A percentile compares a stretch with the other conserved stretches of the same genome.
Conservation (phyloP, 2,888 invertebrate species). For the Rapana venosa region DNA sequence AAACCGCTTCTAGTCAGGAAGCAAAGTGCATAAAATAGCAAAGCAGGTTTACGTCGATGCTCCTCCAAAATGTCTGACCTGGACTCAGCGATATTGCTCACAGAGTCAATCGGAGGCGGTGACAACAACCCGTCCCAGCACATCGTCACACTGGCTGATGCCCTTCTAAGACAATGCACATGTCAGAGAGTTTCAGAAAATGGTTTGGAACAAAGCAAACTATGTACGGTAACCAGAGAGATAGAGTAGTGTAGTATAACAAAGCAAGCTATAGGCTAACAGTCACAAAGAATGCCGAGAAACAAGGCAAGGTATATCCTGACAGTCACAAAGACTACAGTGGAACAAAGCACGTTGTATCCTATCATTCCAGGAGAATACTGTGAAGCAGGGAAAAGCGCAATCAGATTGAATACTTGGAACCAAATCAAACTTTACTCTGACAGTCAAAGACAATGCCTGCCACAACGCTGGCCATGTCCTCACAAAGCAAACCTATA, state of each 20-base stretch:
- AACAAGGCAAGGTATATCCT: too few relatives aligned
- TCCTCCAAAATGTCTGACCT: slow-evolving; percentile 25
- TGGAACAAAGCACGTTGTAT: too few relatives aligned
- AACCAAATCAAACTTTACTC: too few relatives aligned
- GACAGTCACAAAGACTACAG: too few relatives aligned
- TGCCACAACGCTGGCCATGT: too few relatives aligned
- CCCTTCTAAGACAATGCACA: slow-evolving; percentile 21
- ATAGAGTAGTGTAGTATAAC: background rate
- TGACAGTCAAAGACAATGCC: too few relatives aligned
- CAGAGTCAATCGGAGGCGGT: slow-evolving; percentile 1
- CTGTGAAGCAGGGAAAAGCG: too few relatives aligned
- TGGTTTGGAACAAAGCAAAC: background rate
- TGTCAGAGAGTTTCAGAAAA: background rate
- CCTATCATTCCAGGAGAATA: too few relatives aligned
- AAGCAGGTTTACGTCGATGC: background rate
- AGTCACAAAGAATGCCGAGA: background rate
- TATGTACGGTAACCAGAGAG: background rate
- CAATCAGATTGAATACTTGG: too few relatives aligned
- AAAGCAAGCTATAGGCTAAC: background rate
- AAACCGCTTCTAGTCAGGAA: background rate
- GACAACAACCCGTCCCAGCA: slow-evolving; percentile 16
- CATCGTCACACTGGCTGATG: background rate
- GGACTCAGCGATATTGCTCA: slow-evolving; percentile 20
- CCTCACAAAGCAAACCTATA: too few relatives aligned
- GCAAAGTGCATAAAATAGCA: slow-evolving; percentile 7